Evolutionary conservation across 2,797 vertebrate species (phyloP), one percentile per base, ranked within the genome.

Genomic region (Leptodactylus fallax): DNA sequence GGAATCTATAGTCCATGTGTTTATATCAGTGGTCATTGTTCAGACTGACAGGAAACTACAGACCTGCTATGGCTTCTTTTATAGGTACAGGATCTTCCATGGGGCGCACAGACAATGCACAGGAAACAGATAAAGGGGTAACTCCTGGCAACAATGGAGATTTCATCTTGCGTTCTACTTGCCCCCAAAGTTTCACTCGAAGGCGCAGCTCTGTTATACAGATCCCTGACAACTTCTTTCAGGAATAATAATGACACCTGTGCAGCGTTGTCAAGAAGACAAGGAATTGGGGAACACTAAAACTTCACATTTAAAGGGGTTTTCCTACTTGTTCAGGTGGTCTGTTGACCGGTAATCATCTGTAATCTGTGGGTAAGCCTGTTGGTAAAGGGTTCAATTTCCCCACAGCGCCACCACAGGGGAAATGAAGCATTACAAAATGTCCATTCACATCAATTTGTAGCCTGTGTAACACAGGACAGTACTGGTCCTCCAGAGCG

Each of bases 11-110:
- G 10, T 19, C 27, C 4, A 16, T 19, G 21, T 23, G 25, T 21
- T 79, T 60, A 60, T 79, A 25, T 79, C 25, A 21, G 45, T 58
- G n/a, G 21, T 60, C 27, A 79, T 79, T 79, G 78, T 79, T 79
- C 55, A 45, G 27, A 21, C 0, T 27, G 14, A 79, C 77, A 36
- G 78, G 78, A 79, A 60, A 36, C 27, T 9, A 13, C 78, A 79
- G 25, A 58, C 60, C 9, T 60, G 17, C 6, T 76, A 51, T 76
- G 23, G 16, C 51, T 36, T 49, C n/a, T 27, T 36, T 4, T 55
- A 60, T n/a, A 67, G 45, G 11, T 1, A 11, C n/a, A 51, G 80
- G 47, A 77, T 61, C 56, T 49, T 61, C 55, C 71, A 61, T 77
- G 63, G 45, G 69, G 81, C 17, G 25, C 23, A 71, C 17, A 69